Conservation (phyloP, 2,113 vertebrate species). For the Conger conger region DNA sequence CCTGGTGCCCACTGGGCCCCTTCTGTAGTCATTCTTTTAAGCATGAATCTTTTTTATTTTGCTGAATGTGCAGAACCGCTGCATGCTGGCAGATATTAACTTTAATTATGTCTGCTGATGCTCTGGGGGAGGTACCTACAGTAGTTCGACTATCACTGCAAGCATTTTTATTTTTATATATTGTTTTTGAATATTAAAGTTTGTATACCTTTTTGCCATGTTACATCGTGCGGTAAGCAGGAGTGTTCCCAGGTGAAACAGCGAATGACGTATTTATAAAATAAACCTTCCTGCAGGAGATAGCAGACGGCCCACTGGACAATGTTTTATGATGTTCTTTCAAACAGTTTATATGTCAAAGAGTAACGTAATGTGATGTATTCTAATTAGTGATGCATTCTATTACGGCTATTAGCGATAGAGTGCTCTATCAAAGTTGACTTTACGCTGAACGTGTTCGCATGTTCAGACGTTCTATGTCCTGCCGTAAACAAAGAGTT, state of each 20-base stretch:
- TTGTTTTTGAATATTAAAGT: not conserved
- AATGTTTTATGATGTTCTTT: not conserved
- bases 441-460: too few species aligned
- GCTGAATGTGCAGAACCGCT: conserved; percentile 36
- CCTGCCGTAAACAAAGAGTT: conserved; percentile 30
- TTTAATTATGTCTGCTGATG: not conserved
- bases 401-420: too few species aligned
- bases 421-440: too few species aligned
- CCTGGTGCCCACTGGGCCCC: not conserved
- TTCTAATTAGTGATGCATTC: too few species aligned
- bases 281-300: not conserved
- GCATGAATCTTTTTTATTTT: conserved; percentile 46
- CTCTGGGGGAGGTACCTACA: not conserved
- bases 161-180: not conserved
- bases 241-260: not conserved
- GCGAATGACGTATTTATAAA: too few species aligned
- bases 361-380: too few species aligned
- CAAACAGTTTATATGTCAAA: too few species aligned
- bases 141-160: not conserved
- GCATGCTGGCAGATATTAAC: not conserved
- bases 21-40: conserved; percentile 42
- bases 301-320: not conserved
- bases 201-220: not conserved
- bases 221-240: too few species aligned
- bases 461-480: not conserved